Evolutionary conservation across 64 coral and sea anemone species (phyloP).

Genomic region (Hydrozoanthus tunicans): DNA sequence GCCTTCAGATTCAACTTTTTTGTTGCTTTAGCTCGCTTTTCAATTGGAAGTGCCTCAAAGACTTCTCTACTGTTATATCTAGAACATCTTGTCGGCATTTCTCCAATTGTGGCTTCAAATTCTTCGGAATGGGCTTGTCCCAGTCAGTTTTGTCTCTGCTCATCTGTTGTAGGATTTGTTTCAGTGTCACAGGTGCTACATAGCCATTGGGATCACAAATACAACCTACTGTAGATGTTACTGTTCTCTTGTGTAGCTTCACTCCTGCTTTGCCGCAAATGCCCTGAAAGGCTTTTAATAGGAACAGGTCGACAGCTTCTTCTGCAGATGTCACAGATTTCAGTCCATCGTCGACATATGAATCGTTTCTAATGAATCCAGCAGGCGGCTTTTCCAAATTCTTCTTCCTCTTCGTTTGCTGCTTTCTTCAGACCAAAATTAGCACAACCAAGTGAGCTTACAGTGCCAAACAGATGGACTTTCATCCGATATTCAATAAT

Average conservation of each 20-base stretch:
- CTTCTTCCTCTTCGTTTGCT: slow-evolving; percentile 39
- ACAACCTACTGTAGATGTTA: neutral
- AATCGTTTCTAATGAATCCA: slow-evolving; percentile 1
- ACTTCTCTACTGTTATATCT: slow-evolving; percentile 34
- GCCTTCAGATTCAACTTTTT: slow-evolving; percentile 4
- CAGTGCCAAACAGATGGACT: slow-evolving; percentile 40
- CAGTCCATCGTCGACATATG: slow-evolving; percentile 15
- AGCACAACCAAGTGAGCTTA: slow-evolving; percentile 25
- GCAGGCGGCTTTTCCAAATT: slow-evolving; percentile 43
- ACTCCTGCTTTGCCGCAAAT: neutral
- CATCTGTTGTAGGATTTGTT: slow-evolving; percentile 11
- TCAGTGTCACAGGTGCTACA: slow-evolving; percentile 3
- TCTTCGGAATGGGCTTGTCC: neutral
- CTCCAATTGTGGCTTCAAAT: neutral
- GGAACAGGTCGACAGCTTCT: neutral
- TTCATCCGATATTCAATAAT: slow-evolving; percentile 6
- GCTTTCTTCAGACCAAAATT: slow-evolving; percentile 43
- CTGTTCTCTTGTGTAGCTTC: slow-evolving; percentile 5
- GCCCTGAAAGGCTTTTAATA: neutral
- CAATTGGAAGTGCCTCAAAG: neutral
- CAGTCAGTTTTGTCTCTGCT: slow-evolving; percentile 23
- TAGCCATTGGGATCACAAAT: slow-evolving; percentile 31
- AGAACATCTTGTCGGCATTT: slow-evolving; percentile 11
- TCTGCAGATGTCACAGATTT: neutral
- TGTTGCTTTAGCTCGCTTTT: slow-evolving; percentile 3